Conservation (phyloP, 2,113 vertebrate species). For the Rhinichthys klamathensis region DNA sequence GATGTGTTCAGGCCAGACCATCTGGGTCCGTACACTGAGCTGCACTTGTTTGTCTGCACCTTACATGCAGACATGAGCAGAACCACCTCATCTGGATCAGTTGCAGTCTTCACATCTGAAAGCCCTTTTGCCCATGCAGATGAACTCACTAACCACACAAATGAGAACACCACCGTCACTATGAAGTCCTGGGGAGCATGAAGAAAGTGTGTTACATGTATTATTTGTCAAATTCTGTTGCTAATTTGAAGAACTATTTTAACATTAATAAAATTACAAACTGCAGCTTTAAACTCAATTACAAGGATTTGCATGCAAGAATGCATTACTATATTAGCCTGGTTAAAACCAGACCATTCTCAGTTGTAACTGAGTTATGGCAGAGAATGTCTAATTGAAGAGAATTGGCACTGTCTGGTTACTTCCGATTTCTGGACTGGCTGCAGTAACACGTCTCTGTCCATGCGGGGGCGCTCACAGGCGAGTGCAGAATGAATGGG, state of each 20-base stretch:
- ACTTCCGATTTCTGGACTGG: too few species aligned
- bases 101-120: conserved; percentile 92
- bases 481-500: too few species aligned
- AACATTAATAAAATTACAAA: neutral
- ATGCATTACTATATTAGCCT: neutral
- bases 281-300: neutral
- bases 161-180: conserved; percentile 96
- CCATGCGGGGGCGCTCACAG: too few species aligned
- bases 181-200: conserved; percentile 86
- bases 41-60: conserved; percentile 86
- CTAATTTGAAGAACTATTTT: neutral
- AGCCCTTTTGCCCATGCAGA: conserved; percentile 98
- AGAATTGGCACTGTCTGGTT: too few species aligned
- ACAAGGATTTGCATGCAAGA: neutral
- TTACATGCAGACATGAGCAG: conserved; percentile 93
- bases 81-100: conserved; percentile 91
- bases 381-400: too few species aligned
- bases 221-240: neutral
- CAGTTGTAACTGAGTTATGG: too few species aligned
- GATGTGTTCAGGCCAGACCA: conserved; percentile 98
- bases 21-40: conserved; percentile 84
- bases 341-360: too few species aligned
- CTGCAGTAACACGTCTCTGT: too few species aligned
- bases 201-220: conserved; percentile 17
- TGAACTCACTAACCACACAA: conserved; percentile 97